Evolutionary conservation across 2,888 invertebrate genomes (phyloP), one percentile per base, ranked within the genome.

Genomic region (Apamea crenata): DNA sequence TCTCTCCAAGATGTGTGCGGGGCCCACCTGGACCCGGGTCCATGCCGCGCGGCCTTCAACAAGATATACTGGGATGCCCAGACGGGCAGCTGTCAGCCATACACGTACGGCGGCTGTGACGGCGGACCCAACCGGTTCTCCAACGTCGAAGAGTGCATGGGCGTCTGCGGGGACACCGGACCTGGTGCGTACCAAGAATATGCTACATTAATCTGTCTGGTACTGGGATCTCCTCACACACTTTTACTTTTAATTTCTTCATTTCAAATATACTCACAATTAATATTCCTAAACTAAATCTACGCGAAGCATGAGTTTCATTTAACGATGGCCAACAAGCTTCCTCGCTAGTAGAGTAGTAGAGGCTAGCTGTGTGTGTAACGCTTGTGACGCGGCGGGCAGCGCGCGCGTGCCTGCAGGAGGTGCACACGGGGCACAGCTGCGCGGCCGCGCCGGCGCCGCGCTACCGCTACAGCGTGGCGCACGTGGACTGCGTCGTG

Each of bases 41-140:
- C 98, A 7, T 99, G 99, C 92, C 95, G 97, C 44, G 97, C 97
- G 0, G 91, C 97, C 82, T 97, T 98, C 89, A 95, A 95, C 16
- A 98, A 98, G 93, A 98, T 97, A 95, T 98, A 97, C 95, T 99
- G 97, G 94, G 98, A 99, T 91, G 92, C 94, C 25, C 89, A 90
- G 1, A 94, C 96, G 0, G 97, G 97, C 25, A 94, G 95, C 61
- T 99, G 99, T 93, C 96, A 97, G 75, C 95, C 97, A 84, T 99
- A 98, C 94, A 94, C 96, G 2, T 99, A 98, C 92, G 98, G 99
- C 61, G 99, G 99, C 80, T 99, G 99, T 93, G 97, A 97, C 61
- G 99, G 99, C 56, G 98, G 98, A 89, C 98, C 98, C 74, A 99
- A 99, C 94, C 97, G 98, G 76, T 99, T 99, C 96, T 98, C 98